phyloP scores from a whole-genome alignment of 2,888 invertebrate genomes.

The Erebia ligea region DNA sequence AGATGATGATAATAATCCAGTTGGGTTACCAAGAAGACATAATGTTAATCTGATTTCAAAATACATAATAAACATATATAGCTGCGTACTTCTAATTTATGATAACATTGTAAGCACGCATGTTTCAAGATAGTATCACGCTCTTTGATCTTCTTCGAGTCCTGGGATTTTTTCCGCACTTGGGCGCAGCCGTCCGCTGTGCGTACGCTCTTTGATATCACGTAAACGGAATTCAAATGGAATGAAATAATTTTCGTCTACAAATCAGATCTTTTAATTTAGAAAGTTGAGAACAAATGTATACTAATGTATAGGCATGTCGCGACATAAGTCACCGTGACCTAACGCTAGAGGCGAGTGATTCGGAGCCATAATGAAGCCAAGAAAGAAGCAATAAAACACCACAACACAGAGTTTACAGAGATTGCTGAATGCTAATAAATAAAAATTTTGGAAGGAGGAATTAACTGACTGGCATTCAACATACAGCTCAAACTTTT shows the following conservation, averaged over 20 bases:
- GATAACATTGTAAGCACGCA: slow-evolving; percentile 47
- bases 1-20: slow-evolving; percentile 17
- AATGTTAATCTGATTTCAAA: slow-evolving; percentile 49
- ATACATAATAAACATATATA: slow-evolving; percentile 44
- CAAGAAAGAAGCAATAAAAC: slow-evolving; percentile 13
- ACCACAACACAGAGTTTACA: background rate
- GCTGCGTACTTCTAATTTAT: slow-evolving; percentile 45
- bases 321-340: slow-evolving; percentile 47
- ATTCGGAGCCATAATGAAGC: slow-evolving; percentile 38
- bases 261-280: slow-evolving; percentile 62
- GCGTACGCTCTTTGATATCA: slow-evolving; percentile 61
- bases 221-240: slow-evolving; percentile 44
- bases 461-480: background rate
- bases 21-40: slow-evolving; percentile 32
- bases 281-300: slow-evolving; percentile 64
- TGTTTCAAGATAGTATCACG: slow-evolving; percentile 56
- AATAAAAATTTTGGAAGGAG: background rate
- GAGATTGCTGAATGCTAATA: background rate
- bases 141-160: too few species aligned
- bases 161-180: too few species aligned
- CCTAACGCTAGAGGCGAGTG: slow-evolving; percentile 36
- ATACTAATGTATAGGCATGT: slow-evolving; percentile 54
- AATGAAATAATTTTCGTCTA: slow-evolving; percentile 40
- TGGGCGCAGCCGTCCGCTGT: too few species aligned
- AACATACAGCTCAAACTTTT: background rate